These are phyloP conservation scores for Laothoe populi DNA, from an alignment of 2,888 invertebrate species.

Conservation along the genomic window DNA sequence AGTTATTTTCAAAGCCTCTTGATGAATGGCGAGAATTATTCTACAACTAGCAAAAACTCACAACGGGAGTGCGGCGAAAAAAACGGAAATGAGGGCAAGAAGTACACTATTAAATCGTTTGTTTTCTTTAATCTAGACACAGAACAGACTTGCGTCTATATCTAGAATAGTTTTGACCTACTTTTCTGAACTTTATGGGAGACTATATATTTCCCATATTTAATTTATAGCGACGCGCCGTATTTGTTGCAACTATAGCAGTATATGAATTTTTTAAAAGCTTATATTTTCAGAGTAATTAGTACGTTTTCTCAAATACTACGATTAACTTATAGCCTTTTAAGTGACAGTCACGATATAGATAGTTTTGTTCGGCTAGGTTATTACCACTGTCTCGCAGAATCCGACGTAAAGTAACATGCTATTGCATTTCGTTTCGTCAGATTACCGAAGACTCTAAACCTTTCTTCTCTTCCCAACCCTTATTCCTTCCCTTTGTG, in stretches of 20 bases:
- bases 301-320: not conserved
- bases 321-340: too few relatives aligned
- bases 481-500: too few relatives aligned
- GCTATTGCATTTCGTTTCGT: too few relatives aligned
- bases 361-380: too few relatives aligned
- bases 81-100: constrained; percentile 12
- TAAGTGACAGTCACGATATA: too few relatives aligned
- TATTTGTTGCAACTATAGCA: not conserved
- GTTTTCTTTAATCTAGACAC: constrained; percentile 18
- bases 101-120: constrained; percentile 14
- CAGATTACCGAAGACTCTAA: too few relatives aligned
- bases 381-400: too few relatives aligned
- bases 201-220: not conserved
- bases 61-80: not conserved
- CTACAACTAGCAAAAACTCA: not conserved
- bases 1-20: constrained; percentile 2
- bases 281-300: too few relatives aligned
- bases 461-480: too few relatives aligned
- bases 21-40: constrained; percentile 2
- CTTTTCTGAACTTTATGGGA: constrained; percentile 1
- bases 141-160: constrained; percentile 12
- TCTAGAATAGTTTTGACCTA: constrained; percentile 16
- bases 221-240: not conserved
- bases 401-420: too few relatives aligned
- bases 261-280: not conserved